phyloP scores from a whole-genome alignment of 2,113 vertebrate species.

The Aptenodytes patagonicus region DNA sequence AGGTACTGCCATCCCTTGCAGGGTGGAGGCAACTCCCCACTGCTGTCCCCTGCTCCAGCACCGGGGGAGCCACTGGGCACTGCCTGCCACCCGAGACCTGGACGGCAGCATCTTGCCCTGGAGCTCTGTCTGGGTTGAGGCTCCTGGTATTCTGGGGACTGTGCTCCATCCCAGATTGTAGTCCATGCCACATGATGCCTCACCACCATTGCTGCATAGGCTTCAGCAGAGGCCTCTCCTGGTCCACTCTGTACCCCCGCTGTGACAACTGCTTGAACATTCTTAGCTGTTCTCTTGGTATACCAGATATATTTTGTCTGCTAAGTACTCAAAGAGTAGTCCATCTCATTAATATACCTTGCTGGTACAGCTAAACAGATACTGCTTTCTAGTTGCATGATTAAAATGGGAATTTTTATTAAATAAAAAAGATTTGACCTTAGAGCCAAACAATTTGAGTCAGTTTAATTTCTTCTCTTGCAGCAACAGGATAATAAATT shows the following conservation, averaged over 20 bases:
- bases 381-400: not conserved
- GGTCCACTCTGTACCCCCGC: not conserved
- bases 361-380: not conserved
- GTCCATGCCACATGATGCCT: not conserved
- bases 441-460: not conserved
- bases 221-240: not conserved
- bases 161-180: not conserved
- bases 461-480: not conserved
- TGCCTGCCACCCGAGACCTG: no score
- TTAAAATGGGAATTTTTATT: not conserved
- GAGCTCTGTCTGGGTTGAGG: not conserved
- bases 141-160: not conserved
- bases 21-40: not conserved
- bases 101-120: not conserved
- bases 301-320: not conserved
- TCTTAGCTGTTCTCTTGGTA: not conserved
- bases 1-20: not conserved
- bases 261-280: not conserved
- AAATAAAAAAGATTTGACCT: not conserved
- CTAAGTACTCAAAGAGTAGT: not conserved
- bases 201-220: not conserved
- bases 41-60: not conserved
- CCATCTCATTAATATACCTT: not conserved
- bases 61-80: rapidly evolving
- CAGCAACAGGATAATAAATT: not conserved